Evolutionary conservation across 2,113 vertebrate genomes (phyloP), one percentile per base, ranked within the genome.

Genomic region (Baryphthengus martii): DNA sequence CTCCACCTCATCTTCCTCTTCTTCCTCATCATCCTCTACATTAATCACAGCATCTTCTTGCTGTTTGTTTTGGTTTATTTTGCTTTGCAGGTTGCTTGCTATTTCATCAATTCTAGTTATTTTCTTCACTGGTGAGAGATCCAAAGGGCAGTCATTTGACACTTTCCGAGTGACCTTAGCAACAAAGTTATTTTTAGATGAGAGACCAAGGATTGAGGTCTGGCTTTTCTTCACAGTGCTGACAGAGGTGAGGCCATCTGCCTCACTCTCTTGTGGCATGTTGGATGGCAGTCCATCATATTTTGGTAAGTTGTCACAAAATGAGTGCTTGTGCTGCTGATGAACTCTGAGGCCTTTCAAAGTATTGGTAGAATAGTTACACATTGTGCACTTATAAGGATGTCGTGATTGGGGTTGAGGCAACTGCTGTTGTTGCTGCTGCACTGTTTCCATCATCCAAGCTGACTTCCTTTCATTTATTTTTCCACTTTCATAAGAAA

Each of bases 311-410:
- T 99, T 99, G 96, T 99, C 99, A 76, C 99, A 99, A 97, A 99
- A 99, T 4, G 99, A 99, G 92, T 99, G 99, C 94, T 99, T 99
- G 94, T 99, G 99, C 96, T 99, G 99, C 97, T 99, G 99, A 98
- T 99, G 99, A 96, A 99, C 99, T 93, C 99, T 97, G 71, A 99
- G 98, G 88, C 99, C 99, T 98, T 99, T 99, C 92, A 99, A 96
- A 84, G 99, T 99, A 21, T 98, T 98, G 55, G 99, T 99, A 62
- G 99, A 99, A 92, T 99, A 99, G 95, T 96, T 99, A 96, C 99
- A 99, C 95, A 99, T 98, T 28, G 98, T 98, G 95, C 99, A 99
- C 66, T 98, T 99, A 89, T 99, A 98, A 62, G 98, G 98, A 90
- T 99, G 98, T 63, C 96, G 97, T 62, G 96, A 97, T 29, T 97